Conservation (phyloP, 2,797 vertebrate genomes). For the Schizopygopsis malacanthus region DNA sequence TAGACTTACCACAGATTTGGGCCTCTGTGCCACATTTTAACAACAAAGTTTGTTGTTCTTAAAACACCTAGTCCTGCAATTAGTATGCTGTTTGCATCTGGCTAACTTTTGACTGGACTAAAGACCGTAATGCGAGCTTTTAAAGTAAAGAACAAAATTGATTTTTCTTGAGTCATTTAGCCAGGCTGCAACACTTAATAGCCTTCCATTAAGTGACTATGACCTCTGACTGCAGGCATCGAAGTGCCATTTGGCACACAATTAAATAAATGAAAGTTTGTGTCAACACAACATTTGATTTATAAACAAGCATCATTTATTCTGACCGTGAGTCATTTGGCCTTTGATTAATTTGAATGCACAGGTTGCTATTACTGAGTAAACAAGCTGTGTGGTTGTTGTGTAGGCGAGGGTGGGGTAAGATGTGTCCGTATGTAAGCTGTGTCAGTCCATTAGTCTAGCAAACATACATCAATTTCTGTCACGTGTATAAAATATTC, state of each 20-base stretch:
- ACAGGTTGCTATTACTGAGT: neutral
- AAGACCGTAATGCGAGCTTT: conserved; percentile 53
- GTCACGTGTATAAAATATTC: neutral
- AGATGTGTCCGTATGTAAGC: neutral
- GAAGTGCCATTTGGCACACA: conserved; percentile 31
- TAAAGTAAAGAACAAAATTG: conserved; percentile 68
- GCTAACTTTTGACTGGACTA: conserved; percentile 32
- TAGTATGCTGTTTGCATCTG: conserved; percentile 36
- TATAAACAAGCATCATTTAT: conserved; percentile 41
- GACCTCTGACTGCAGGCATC: conserved; percentile 54
- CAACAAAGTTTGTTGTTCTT: conserved; percentile 27
- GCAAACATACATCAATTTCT: neutral
- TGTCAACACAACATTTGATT: conserved; percentile 37
- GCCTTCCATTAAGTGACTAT: conserved; percentile 69
- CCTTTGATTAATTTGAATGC: conserved; percentile 28
- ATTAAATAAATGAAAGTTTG: conserved; percentile 45
- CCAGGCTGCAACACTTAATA: conserved; percentile 69
- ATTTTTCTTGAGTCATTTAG: conserved; percentile 69
- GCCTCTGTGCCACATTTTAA: neutral
- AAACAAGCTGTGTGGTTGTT: neutral
- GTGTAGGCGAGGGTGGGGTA: neutral
- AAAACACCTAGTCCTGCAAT: neutral
- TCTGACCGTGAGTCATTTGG: conserved; percentile 7
- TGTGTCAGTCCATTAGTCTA: neutral
- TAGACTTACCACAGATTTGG: conserved; percentile 3